These are phyloP conservation scores for Conus ventricosus DNA, from an alignment of 1,140 invertebrate species.

Conservation along the genomic window DNA sequence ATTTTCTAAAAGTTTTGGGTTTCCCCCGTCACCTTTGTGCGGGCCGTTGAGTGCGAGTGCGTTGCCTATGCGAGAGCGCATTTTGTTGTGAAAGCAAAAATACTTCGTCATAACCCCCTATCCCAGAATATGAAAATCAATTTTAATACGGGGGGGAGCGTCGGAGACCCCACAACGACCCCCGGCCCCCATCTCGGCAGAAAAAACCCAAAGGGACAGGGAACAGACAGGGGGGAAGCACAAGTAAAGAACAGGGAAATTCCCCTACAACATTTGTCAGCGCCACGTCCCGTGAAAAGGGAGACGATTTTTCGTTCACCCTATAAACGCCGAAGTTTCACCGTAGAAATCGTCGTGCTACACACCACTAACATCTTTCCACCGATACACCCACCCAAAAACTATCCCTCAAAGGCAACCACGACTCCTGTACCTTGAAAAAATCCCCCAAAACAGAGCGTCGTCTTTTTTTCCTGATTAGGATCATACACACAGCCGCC, in stretches of 20 bases:
- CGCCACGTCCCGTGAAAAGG: background rate
- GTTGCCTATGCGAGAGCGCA: too few relatives aligned
- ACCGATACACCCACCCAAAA: background rate
- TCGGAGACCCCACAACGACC: too few relatives aligned
- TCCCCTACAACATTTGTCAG: slow-evolving; percentile 5
- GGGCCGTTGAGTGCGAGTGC: too few relatives aligned
- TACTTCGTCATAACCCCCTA: too few relatives aligned
- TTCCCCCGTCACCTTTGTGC: too few relatives aligned
- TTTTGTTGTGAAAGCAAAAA: too few relatives aligned
- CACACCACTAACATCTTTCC: background rate
- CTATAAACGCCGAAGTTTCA: background rate
- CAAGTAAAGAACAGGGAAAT: background rate
- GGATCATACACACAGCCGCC: background rate
- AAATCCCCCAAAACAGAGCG: background rate
- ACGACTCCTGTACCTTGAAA: background rate
- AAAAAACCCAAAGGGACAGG: background rate
- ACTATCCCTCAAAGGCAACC: background rate
- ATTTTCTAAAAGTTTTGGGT: too few relatives aligned
- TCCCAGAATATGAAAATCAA: too few relatives aligned
- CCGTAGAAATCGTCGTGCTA: background rate
- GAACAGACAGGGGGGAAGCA: background rate
- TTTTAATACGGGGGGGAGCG: too few relatives aligned
- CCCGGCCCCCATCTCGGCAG: background rate
- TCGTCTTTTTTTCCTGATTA: too few relatives aligned
- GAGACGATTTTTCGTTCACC: background rate